Conservation (phyloP, 2,797 vertebrate genomes). For the Telmatherina bonti region DNA sequence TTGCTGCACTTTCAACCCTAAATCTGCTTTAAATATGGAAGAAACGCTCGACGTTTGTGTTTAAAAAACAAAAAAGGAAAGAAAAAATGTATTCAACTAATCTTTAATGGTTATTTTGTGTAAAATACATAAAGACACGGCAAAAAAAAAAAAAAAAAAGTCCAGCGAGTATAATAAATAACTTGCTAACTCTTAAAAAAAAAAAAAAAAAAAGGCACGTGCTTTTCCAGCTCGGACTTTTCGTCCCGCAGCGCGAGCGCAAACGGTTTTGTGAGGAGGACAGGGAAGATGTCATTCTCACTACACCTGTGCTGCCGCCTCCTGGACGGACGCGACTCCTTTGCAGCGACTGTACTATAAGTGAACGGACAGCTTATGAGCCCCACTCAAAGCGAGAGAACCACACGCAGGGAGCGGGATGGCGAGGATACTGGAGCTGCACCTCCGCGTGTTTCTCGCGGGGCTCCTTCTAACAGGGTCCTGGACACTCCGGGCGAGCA, state of each 20-base stretch:
- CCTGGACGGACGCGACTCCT: conserved; percentile 82
- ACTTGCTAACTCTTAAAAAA: no score
- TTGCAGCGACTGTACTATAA: conserved; percentile 80
- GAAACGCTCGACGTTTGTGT: neutral
- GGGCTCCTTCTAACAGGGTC: conserved; percentile 63
- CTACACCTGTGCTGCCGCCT: conserved; percentile 87
- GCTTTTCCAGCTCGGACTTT: conserved; percentile 18
- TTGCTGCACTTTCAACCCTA: neutral
- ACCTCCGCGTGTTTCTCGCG: conserved; percentile 73
- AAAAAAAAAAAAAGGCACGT: conserved; percentile 22
- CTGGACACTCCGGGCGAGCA: conserved; percentile 49
- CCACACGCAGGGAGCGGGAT: conserved; percentile 78
- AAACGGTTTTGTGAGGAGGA: conserved; percentile 35
- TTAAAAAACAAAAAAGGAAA: no score
- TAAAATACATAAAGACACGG: neutral
- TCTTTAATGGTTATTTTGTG: no score
- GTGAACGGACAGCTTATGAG: conserved; percentile 79
- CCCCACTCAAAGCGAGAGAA: conserved; percentile 77
- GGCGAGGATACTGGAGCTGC: conserved; percentile 71
- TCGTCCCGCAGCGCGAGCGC: conserved; percentile 15
- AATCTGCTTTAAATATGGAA: neutral
- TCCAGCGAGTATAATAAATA: neutral
- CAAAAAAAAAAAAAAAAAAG: no score
- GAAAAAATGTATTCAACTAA: no score
- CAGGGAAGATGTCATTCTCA: conserved; percentile 51